A percentile compares a stretch with the other conserved stretches of the same genome.
Evolutionary conservation across 2,888 invertebrate species (phyloP).

Genomic region (Odontocerum albicorne): DNA sequence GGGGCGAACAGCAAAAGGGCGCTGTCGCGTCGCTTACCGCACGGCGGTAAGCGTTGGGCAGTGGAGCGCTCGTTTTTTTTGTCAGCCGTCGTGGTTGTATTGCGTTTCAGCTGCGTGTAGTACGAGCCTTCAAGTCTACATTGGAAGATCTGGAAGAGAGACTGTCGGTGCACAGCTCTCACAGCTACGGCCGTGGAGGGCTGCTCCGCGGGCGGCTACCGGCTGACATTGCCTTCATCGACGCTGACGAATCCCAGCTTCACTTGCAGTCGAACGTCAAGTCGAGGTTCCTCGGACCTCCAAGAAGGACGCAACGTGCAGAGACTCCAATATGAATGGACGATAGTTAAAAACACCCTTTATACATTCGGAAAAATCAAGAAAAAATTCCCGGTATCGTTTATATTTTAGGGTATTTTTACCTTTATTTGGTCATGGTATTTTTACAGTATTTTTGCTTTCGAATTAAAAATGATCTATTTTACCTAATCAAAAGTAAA

Average conservation of each 20-base stretch:
- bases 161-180: slow-evolving; percentile 96
- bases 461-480: too few species aligned
- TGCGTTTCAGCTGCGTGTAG: slow-evolving; percentile 97
- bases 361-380: too few species aligned
- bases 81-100: slow-evolving; percentile 1
- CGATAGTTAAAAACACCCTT: too few species aligned
- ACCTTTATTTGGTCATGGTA: too few species aligned
- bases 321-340: slow-evolving; percentile 38
- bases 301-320: slow-evolving; percentile 44
- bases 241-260: slow-evolving; percentile 62
- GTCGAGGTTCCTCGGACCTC: slow-evolving; percentile 44
- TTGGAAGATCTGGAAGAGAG: slow-evolving; percentile 99
- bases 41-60: neutral
- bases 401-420: too few species aligned
- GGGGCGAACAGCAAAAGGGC: neutral
- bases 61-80: neutral
- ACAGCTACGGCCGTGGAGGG: slow-evolving; percentile 86
- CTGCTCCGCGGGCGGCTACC: slow-evolving; percentile 68
- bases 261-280: slow-evolving; percentile 41
- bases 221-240: slow-evolving; percentile 84
- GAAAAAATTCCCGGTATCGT: too few species aligned
- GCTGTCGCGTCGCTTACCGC: neutral
- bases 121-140: slow-evolving; percentile 99
- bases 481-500: too few species aligned
- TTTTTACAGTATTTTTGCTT: too few species aligned